Base-by-base conservation (phyloP, 2,888 invertebrate species). In the Nymphalis urticae region DNA sequence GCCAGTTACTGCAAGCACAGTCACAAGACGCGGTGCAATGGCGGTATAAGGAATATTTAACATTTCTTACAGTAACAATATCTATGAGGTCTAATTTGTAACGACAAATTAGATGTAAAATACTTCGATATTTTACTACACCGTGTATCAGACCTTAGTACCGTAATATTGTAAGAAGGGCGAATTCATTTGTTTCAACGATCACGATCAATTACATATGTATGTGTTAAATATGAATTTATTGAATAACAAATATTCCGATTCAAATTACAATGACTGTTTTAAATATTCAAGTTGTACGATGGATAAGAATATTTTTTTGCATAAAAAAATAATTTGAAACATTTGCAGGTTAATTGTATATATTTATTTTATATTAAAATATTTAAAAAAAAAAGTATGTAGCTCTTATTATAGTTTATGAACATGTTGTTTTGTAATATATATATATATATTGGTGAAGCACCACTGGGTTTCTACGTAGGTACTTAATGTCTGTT, bases 111-210 rank as follows among this genome's bases (percentile, higher is more conserved):
- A 27, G 27, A 27, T 27, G 27, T 5, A 27, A 32, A 32, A 32
- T 32, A 32, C 6, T 32, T 32, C 27, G 6, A 32, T 32, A 32
- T 27, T 56, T 56, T 27, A 3, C 51, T 9, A 42, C 27, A 60
- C 8, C 68, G 21, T 63, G 54, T 0, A 64, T 24, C 24, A 51
- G n/a, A 13, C 70, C 27, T 64, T 60, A 68, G 13, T 42, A 58
- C 61, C 48, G 32, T 24, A 48, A 63, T 61, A 60, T 48, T 48
- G 50, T 72, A 74, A 78, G 80, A 82, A 84, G 84, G 85, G 81
- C 84, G 76, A 80, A 83, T 85, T 77, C 77, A 85, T 66, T 86
- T 80, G 80, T 63, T 66, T 59, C 47, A 62, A 64, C 64, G 65
- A 70, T 70, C 66, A 64, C 63, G 64, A 64, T 67, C 62, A 76